Conservation (phyloP, 2,797 vertebrate genomes). For the Microcaecilia unicolor region DNA sequence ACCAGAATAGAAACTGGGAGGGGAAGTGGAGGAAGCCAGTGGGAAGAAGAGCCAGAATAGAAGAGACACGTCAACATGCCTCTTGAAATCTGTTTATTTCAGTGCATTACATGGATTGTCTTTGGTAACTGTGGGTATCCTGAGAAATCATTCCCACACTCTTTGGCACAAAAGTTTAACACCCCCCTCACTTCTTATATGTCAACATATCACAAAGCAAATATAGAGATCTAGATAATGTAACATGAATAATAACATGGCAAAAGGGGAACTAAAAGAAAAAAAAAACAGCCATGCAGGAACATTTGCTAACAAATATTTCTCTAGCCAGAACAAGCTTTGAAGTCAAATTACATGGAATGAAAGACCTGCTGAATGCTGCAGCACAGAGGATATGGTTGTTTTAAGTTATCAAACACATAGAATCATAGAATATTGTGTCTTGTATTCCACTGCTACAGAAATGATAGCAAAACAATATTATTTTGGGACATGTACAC, state of each 20-base stretch:
- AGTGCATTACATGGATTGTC: constrained; percentile 57
- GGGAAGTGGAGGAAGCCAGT: not conserved
- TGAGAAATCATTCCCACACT: constrained; percentile 43
- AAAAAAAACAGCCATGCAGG: constrained; percentile 41
- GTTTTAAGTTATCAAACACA: constrained; percentile 12
- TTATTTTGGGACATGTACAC: constrained; percentile 5
- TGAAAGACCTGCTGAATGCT: constrained; percentile 13
- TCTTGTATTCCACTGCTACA: constrained; percentile 7
- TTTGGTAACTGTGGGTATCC: constrained; percentile 46
- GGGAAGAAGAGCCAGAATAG: not conserved
- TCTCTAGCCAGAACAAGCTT: too few species aligned
- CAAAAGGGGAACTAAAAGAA: constrained; percentile 33
- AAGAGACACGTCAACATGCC: constrained; percentile 4
- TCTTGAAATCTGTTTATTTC: constrained; percentile 55
- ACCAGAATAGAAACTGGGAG: too few species aligned
- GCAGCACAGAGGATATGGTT: not conserved
- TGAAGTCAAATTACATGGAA: too few species aligned
- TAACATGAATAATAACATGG: constrained; percentile 36
- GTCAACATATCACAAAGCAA: constrained; percentile 43
- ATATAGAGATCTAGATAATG: constrained; percentile 32
- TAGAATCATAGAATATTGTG: not conserved
- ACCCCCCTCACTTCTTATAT: constrained; percentile 51
- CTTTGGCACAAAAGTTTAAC: constrained; percentile 25
- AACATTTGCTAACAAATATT: constrained; percentile 15
- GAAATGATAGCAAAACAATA: too few species aligned